A percentile compares a stretch with the other conserved stretches of the same genome.
Conservation (phyloP, 2,113 vertebrate genomes). For the Pungitius pungitius region DNA sequence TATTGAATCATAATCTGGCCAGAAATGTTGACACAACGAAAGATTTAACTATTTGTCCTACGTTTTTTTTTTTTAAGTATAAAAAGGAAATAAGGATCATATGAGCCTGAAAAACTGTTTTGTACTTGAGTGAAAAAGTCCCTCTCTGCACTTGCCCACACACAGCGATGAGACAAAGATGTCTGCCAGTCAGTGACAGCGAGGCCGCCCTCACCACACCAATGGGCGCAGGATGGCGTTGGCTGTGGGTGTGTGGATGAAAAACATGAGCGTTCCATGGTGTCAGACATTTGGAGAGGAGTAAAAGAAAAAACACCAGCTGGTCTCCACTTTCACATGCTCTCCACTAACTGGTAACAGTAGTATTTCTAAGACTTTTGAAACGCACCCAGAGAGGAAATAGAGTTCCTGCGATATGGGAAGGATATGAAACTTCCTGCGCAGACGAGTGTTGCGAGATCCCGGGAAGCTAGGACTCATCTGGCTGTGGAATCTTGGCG, state of each 20-base stretch:
- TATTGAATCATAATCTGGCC: background rate
- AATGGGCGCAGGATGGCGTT: conserved; percentile 64
- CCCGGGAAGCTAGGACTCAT: conserved; percentile 71
- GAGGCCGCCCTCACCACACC: conserved; percentile 57
- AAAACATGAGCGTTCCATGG: conserved; percentile 66
- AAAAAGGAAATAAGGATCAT: background rate
- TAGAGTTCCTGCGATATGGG: conserved; percentile 82
- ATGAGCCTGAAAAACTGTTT: background rate
- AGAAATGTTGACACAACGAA: background rate
- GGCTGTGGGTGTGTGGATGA: conserved; percentile 63
- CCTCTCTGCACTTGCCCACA: conserved; percentile 43
- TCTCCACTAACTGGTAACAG: conserved; percentile 68
- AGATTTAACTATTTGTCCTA: too few relatives aligned
- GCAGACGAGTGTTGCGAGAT: conserved; percentile 83
- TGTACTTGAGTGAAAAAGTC: background rate
- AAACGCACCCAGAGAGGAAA: conserved; percentile 82
- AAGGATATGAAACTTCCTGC: conserved; percentile 90
- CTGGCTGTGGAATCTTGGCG: conserved; percentile 83
- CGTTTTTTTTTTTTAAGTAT: too few relatives aligned
- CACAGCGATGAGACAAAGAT: conserved; percentile 57
- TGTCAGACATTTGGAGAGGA: conserved; percentile 75
- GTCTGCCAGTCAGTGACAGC: conserved; percentile 65
- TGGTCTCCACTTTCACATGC: conserved; percentile 75
- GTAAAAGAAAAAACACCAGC: conserved; percentile 71
- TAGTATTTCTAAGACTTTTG: conserved; percentile 80